Conservation (phyloP, 2,888 invertebrate genomes). For the Cremastobaeus sp. region DNA sequence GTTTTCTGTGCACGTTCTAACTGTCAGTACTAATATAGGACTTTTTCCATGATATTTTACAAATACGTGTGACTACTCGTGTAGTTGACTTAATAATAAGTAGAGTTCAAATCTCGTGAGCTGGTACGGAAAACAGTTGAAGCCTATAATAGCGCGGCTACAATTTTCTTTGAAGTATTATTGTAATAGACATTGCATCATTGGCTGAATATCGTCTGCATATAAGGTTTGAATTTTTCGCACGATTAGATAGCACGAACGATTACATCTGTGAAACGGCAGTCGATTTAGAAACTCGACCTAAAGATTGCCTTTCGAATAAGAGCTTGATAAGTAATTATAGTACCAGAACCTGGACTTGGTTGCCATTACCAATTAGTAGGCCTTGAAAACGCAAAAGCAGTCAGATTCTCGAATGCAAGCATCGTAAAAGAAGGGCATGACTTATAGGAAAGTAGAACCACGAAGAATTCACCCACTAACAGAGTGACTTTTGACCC, state of each 20-base stretch:
- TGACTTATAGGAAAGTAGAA: slow-evolving; percentile 71
- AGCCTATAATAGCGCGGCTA: no score
- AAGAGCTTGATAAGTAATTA: slow-evolving; percentile 49
- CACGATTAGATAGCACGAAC: slow-evolving; percentile 19
- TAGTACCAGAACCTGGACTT: slow-evolving; percentile 23
- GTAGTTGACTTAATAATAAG: no score
- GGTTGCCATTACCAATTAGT: slow-evolving; percentile 57
- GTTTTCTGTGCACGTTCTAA: no score
- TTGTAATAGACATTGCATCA: slow-evolving; percentile 26
- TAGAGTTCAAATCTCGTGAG: no score
- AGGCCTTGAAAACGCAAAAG: slow-evolving; percentile 60
- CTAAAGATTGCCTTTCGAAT: slow-evolving; percentile 54
- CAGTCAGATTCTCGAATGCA: slow-evolving; percentile 47
- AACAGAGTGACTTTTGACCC: slow-evolving; percentile 74
- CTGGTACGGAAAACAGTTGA: no score
- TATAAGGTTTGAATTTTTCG: slow-evolving; percentile 36
- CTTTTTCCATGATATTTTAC: no score
- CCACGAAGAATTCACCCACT: slow-evolving; percentile 71
- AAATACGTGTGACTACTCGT: no score
- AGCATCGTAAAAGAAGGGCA: slow-evolving; percentile 56
- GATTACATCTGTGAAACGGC: slow-evolving; percentile 38
- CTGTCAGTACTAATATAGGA: no score
- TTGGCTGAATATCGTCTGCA: slow-evolving; percentile 18
- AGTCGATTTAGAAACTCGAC: slow-evolving; percentile 35
- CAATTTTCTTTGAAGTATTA: slow-evolving; percentile 19